These are phyloP conservation scores for Liasis olivaceus DNA, from an alignment of 2,797 vertebrate genomes.

Conservation along the genomic window DNA sequence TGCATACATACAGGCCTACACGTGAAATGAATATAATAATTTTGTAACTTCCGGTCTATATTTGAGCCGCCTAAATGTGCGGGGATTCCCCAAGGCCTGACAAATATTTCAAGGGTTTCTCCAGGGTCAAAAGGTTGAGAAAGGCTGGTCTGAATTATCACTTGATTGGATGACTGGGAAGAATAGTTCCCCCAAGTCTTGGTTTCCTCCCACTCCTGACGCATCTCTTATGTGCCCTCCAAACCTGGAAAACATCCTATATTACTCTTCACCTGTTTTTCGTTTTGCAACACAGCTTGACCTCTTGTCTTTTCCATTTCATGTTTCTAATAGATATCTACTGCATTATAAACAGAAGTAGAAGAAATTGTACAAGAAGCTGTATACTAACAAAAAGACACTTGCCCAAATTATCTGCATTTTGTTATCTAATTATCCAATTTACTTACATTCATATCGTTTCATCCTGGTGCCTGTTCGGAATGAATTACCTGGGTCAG, in stretches of 20 bases:
- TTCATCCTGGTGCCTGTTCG: neutral
- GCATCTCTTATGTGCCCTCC: neutral
- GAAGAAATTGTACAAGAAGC: no score
- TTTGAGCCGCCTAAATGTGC: no score
- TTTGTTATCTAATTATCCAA: neutral
- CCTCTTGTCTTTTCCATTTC: neutral
- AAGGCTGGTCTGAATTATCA: neutral
- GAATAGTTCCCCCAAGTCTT: neutral
- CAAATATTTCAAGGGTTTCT: no score
- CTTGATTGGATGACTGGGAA: neutral
- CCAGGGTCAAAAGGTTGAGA: no score
- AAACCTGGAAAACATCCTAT: neutral
- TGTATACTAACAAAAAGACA: neutral
- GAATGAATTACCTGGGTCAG: neutral
- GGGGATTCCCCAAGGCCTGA: no score
- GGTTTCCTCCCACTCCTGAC: neutral
- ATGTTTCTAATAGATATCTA: neutral
- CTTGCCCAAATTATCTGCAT: neutral
- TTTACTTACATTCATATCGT: neutral
- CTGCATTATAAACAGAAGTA: neutral
- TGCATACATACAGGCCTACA: no score
- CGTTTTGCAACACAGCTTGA: neutral
- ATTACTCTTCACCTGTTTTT: neutral
- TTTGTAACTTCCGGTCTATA: no score
- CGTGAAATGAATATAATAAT: no score